Evolutionary conservation across 2,888 invertebrate genomes (phyloP).

Genomic region (Drosophila melanosoma): DNA sequence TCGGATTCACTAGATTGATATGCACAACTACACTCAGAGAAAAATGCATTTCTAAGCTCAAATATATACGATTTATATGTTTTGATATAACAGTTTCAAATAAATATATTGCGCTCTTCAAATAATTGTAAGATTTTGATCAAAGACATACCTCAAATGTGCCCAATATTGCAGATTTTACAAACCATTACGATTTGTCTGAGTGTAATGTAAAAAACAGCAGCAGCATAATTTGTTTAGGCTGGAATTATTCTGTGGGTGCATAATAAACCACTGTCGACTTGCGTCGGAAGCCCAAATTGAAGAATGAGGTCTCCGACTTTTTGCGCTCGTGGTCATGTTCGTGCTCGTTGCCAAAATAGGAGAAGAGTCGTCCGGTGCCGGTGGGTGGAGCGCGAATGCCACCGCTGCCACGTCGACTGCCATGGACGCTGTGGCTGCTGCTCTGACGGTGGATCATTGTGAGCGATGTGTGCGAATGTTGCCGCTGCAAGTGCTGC

Average conservation of each 20-base stretch:
- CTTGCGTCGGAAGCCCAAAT: conserved; percentile 84
- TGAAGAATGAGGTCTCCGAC: conserved; percentile 85
- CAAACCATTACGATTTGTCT: no score
- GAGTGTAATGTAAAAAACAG: conserved; percentile 5
- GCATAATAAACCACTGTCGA: conserved; percentile 84
- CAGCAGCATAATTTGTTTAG: background rate
- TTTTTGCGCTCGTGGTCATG: conserved; percentile 84
- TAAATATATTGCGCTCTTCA: no score
- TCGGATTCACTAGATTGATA: conserved; percentile 43
- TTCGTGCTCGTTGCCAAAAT: conserved; percentile 84
- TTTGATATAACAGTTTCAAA: background rate
- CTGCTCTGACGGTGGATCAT: conserved; percentile 75
- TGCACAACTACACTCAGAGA: conserved; percentile 38
- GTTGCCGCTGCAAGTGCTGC: conserved; percentile 72
- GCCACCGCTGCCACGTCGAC: conserved; percentile 62
- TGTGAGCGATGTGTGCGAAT: conserved; percentile 75
- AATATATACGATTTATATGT: background rate
- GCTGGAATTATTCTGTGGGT: conserved; percentile 77
- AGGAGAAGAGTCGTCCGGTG: conserved; percentile 83
- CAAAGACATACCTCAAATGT: no score
- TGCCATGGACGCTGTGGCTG: conserved; percentile 74
- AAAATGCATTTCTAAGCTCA: background rate
- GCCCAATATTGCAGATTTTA: no score
- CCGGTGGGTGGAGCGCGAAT: conserved; percentile 71
- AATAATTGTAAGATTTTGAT: no score